phyloP scores from a whole-genome alignment of 2,797 vertebrate genomes.

The Lophotriccus pileatus region DNA sequence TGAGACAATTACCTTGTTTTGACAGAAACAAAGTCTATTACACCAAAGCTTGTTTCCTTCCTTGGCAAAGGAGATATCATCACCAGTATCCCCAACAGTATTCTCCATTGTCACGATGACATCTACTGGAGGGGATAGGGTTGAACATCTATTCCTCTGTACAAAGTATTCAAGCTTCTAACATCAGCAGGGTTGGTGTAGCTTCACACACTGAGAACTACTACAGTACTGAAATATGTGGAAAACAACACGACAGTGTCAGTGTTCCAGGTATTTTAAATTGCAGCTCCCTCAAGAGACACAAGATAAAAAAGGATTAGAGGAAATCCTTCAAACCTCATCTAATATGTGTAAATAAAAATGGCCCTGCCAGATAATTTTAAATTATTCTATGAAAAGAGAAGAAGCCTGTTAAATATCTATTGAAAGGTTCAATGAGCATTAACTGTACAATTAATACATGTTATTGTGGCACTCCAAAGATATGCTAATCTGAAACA shows the following conservation, averaged over 20 bases:
- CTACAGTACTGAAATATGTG: neutral
- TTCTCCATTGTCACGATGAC: constrained; percentile 54
- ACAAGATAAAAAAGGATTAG: neutral
- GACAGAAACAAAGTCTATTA: neutral
- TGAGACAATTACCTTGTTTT: neutral
- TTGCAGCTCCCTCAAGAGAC: neutral
- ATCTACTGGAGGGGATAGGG: constrained; percentile 56
- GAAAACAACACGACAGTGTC: neutral
- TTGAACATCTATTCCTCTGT: neutral
- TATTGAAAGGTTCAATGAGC: neutral
- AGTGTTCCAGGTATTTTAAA: neutral
- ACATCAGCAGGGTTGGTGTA: neutral
- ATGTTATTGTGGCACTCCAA: neutral
- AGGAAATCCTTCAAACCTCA: neutral
- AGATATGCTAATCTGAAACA: neutral
- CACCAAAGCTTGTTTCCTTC: neutral
- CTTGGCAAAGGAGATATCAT: neutral
- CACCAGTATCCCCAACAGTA: neutral
- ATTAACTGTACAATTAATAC: neutral
- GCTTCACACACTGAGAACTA: neutral
- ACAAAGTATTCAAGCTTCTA: neutral
- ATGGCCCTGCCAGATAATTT: neutral
- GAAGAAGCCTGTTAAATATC: neutral
- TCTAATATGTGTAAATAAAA: neutral
- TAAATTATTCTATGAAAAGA: neutral